These are phyloP conservation scores for Metallyticus violacea DNA, from an alignment of 2,888 invertebrate genomes.

Conservation along the genomic window DNA sequence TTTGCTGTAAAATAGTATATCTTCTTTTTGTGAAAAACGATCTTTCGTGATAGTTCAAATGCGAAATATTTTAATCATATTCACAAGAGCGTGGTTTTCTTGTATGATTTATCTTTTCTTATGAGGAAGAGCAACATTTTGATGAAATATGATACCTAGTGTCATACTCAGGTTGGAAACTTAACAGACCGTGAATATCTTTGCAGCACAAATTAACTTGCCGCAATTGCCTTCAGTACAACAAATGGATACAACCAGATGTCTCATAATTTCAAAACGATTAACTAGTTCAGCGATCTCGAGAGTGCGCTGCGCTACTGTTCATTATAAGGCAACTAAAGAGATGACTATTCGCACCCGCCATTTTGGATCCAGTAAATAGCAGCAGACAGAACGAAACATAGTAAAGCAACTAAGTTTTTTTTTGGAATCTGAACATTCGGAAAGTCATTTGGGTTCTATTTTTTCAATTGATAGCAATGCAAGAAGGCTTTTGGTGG, in stretches of 20 bases:
- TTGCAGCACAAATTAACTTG: neutral
- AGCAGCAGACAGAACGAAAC: no score
- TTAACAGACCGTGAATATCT: neutral
- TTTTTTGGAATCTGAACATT: no score
- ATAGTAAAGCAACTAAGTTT: no score
- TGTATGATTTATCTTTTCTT: neutral
- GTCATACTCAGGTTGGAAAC: neutral
- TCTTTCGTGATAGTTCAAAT: neutral
- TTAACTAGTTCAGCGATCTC: neutral
- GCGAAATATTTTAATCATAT: neutral
- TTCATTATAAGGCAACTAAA: no score
- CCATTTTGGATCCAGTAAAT: no score
- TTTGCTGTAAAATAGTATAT: neutral
- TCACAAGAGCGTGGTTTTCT: neutral
- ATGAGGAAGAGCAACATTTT: neutral
- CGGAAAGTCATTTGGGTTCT: no score
- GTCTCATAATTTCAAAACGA: neutral
- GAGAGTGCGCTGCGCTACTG: no score
- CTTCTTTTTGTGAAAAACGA: neutral
- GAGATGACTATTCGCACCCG: no score
- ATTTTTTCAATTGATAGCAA: no score
- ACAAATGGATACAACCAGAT: neutral
- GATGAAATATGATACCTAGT: neutral
- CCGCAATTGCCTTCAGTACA: neutral
- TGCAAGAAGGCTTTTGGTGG: no score